Evolutionary conservation across 2,888 invertebrate species (phyloP), one percentile per base, ranked within the genome.

Genomic region (Bruchidius siliquastri): DNA sequence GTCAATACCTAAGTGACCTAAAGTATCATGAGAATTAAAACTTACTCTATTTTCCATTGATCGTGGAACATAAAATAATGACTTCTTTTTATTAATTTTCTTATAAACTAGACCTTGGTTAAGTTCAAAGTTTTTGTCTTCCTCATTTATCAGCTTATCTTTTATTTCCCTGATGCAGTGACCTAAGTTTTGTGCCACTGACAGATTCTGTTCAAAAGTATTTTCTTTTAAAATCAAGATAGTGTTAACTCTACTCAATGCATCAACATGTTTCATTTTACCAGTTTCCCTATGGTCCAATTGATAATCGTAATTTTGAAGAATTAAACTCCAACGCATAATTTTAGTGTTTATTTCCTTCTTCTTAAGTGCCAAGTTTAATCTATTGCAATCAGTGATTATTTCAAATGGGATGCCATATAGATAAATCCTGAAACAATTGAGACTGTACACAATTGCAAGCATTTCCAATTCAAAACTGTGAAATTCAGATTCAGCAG

Each of bases 391-490:
- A 73, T 84, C 81, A 0, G 82, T 83, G 2, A 82, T 72, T 6
- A 83, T 81, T 73, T 77, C 81, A 71, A 83, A 83, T 22, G 77
- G 70, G 13, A 81, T 75, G 20, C 81, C 82, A 18, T 79, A 77
- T 21, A 83, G 72, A 75, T 83, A 83, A 70, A 83, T 13, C 0
- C 77, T 71, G 71, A 84, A 84, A 22, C 81, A 71, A 20, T 79
- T 70, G 8, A 84, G 66, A 0, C 82, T 77, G 76, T 81, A 77
- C 21, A 81, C 75, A 21, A 82, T 77, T 22, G 80, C 77, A 3
- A 83, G 69, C 4, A 77, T 77, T 75, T 85, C 83, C 10, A 85
- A 69, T 71, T 84, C 83, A 73, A 80, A 85, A 75, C 82, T 83
- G 72, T 84, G 83, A 68, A 82, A 84, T 70, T 79, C 81, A 0